These are phyloP conservation scores for Sarcoramphus papa DNA, from an alignment of 2,797 vertebrate species.

Conservation along the genomic window DNA sequence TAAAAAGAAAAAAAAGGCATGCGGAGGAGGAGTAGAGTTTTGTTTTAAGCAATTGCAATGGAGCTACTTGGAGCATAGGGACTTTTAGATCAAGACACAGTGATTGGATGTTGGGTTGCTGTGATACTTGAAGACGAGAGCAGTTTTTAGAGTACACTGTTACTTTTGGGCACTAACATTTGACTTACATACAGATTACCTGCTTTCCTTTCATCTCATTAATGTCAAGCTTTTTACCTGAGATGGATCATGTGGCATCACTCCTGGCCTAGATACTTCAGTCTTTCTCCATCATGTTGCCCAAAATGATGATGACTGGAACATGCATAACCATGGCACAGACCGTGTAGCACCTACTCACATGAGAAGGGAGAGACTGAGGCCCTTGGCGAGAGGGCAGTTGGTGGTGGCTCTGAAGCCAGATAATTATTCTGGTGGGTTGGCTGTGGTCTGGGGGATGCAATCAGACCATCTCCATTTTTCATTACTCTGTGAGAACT, in stretches of 20 bases:
- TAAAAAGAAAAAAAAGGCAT: not conserved
- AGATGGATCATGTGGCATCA: not conserved
- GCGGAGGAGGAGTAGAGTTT: not conserved
- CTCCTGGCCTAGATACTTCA: not conserved
- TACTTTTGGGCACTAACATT: not conserved
- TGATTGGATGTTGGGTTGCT: not conserved
- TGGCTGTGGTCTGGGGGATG: not conserved
- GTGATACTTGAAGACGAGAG: not conserved
- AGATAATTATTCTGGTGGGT: not conserved
- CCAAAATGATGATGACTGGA: not conserved
- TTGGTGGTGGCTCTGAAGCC: not conserved
- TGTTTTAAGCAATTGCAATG: not conserved
- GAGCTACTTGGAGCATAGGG: not conserved
- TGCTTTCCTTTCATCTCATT: not conserved
- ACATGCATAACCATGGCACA: not conserved
- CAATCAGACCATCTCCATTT: not conserved
- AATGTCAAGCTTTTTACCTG: not conserved
- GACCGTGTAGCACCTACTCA: not conserved
- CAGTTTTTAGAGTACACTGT: not conserved
- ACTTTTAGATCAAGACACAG: not conserved
- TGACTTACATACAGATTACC: not conserved
- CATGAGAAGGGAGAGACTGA: not conserved
- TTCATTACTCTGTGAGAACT: not conserved
- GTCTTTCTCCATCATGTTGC: not conserved
- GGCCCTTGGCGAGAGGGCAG: rapidly evolving